Evolutionary conservation across 2,888 invertebrate genomes (phyloP), one percentile per base, ranked within the genome.

Genomic region (Eugnorisma glareosa): DNA sequence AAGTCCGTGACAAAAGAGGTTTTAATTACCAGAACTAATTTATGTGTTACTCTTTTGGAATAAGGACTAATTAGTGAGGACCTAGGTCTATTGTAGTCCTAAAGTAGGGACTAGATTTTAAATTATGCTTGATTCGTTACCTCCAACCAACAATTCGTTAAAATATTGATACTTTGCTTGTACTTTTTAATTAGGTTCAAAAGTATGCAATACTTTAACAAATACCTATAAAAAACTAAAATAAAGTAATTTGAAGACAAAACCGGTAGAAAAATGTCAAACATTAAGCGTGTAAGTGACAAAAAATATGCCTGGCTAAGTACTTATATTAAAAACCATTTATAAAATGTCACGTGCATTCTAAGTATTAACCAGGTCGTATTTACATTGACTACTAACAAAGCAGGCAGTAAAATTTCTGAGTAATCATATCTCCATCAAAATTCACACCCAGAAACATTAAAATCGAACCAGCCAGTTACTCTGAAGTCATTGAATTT

Each of bases 41-140:
- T 15, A 59, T 31, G 57, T 21, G 13, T 1, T 57, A 40, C 10
- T 43, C 24, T 28, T 57, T 18, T n/a, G 54, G 0, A 13, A 10
- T 4, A 40, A 11, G 8, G 35, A 43, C 57, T 70, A 43, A 61
- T 70, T 70, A 54, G 61, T 54, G 57, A 61, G 28, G 48, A 54
- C 15, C 24, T 57, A 54, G 75, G 18, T 40, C 37, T 66, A 77
- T 21, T 67, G 37, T 57, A 78, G 84, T 82, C 67, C 81, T 70
- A 84, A 82, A 67, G 0, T 61, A 37, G 31, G 63, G 81, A 81
- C 66, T 82, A 82, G 77, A 77, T 69, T 45, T 59, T 15, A 59
- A 68, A 68, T 73, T 66, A 83, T 77, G 86, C 57, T 35, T 37
- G 83, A 83, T 86, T 84, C 78, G 13, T 73, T 86, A 74, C 86